Base-by-base conservation (phyloP, 2,797 vertebrate species). In the Notolabrus celidotus region DNA sequence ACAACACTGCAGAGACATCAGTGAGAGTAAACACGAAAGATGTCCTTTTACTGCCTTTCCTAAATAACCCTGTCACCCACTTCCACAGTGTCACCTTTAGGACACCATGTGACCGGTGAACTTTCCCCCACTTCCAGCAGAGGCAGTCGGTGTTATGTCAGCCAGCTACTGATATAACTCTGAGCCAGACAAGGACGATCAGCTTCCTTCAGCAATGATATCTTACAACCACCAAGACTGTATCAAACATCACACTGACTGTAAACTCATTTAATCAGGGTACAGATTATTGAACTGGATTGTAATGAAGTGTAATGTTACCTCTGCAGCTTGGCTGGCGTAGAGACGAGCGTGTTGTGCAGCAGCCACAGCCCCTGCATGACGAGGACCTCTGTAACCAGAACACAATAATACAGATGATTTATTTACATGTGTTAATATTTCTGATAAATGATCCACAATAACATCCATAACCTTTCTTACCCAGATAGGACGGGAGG, bases 111-210 rank as follows among this genome's bases (percentile, higher is more conserved):
- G 92, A 92, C 61, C 75, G 1, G 11, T 93, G 88, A 94, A 90
- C 93, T 90, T 93, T 94, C 62, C 72, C 86, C 93, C 68, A 94
- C 73, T 86, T 93, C 66, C 45, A n/a, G 23, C 0, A 22, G 56
- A 45, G 33, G 33, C 16, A 2, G 49, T 0, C 31, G 3, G 8
- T 3, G 59, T 84, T 79, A 73, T 66, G 22, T 74, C 74, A 64
- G 7, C 1, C 23, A 3, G 17, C 7, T 7, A 15, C 15, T 15
- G 10, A 5, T n/a, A n/a, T n/a, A n/a, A n/a, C n/a, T 4, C 16
- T 15, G 19, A 7, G 8, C 23, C 34, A 47, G 50, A 66, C n/a
- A 69, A 27, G 45, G 53, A 29, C 58, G 67, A 31, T 8, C 52
- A 39, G 49, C 33, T 23, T 1, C 17, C 15, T n/a, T n/a, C n/a